phyloP scores from a whole-genome alignment of 2,888 invertebrate genomes.

The Mantis religiosa region DNA sequence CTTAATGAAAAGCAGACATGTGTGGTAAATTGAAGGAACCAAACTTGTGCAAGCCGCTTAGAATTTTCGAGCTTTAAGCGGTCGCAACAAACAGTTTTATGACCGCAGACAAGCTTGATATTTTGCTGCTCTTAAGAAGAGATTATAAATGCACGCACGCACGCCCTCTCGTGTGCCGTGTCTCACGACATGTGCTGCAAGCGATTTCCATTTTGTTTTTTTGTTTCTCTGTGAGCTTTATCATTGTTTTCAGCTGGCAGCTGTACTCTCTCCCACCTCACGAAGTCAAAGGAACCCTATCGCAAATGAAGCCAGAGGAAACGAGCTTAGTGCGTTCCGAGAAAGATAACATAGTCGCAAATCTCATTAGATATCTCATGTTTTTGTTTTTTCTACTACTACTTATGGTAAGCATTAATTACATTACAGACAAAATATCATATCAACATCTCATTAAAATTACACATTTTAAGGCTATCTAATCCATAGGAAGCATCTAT shows the following conservation, averaged over 20 bases:
- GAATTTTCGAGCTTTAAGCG: too few relatives aligned
- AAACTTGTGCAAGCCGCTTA: too few relatives aligned
- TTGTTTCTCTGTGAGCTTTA: neutral
- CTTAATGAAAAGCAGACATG: too few relatives aligned
- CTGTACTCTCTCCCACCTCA: neutral
- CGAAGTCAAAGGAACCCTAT: neutral
- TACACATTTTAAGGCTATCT: too few relatives aligned
- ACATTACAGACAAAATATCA: too few relatives aligned
- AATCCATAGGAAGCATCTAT: too few relatives aligned
- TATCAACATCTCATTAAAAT: too few relatives aligned
- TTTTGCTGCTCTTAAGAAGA: neutral
- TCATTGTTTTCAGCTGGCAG: neutral
- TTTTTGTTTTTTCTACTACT: too few relatives aligned
- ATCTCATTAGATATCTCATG: too few relatives aligned
- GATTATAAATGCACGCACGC: neutral
- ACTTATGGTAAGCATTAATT: too few relatives aligned
- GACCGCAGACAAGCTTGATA: neutral
- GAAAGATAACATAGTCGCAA: too few relatives aligned
- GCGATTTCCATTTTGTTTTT: neutral
- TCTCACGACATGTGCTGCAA: neutral
- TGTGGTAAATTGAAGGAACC: too few relatives aligned
- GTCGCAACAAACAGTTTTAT: neutral
- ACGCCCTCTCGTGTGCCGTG: neutral
- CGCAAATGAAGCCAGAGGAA: neutral
- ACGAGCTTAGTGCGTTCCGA: neutral